phyloP scores from a whole-genome alignment of 2,888 invertebrate genomes.

The Phragmatobia fuliginosa region DNA sequence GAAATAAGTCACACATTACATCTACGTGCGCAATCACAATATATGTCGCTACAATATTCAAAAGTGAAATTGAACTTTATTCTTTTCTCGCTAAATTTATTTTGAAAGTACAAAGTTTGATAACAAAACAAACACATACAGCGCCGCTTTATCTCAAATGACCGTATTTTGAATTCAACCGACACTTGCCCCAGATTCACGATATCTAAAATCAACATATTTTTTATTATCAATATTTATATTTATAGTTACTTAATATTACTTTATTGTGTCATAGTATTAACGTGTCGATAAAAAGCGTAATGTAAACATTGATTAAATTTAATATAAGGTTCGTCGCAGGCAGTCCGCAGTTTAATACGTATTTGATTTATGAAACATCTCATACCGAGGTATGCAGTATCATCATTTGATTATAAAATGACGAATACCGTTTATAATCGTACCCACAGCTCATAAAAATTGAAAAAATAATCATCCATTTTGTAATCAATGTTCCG shows the following conservation, averaged over 20 bases:
- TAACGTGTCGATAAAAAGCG: slow-evolving; percentile 25
- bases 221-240: slow-evolving; percentile 40
- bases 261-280: slow-evolving; percentile 37
- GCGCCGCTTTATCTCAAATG: slow-evolving; percentile 7
- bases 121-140: slow-evolving; percentile 17
- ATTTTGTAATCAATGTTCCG: not conserved
- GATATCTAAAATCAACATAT: slow-evolving; percentile 45
- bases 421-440: not conserved
- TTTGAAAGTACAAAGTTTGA: not conserved
- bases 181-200: slow-evolving; percentile 38
- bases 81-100: not conserved
- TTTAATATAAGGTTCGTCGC: slow-evolving; percentile 28
- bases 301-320: slow-evolving; percentile 24
- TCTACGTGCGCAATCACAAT: not conserved
- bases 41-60: not conserved
- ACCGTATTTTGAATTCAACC: slow-evolving; percentile 19
- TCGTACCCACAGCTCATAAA: not conserved
- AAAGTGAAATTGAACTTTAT: not conserved
- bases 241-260: slow-evolving; percentile 29
- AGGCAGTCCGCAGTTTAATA: slow-evolving; percentile 18
- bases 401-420: not conserved
- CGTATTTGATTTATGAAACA: not conserved
- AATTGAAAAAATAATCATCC: not conserved
- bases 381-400: not conserved
- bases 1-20: not conserved